Conservation (phyloP, 2,888 invertebrate genomes). For the Noctua pronuba region DNA sequence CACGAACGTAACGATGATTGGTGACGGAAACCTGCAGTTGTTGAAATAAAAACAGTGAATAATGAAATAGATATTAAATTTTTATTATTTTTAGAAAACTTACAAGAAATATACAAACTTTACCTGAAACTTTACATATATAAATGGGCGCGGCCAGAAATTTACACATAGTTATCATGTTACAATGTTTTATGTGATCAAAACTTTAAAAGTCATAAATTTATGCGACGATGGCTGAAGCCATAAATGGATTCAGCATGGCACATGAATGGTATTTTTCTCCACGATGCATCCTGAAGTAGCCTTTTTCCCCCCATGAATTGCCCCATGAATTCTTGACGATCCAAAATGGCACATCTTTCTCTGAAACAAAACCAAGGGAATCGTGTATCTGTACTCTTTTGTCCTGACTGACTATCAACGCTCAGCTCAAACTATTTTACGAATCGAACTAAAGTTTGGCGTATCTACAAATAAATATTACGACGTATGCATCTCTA, state of each 20-base stretch:
- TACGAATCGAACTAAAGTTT: background rate
- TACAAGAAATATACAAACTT: no score
- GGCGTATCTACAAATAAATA: no score
- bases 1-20: no score
- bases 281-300: conserved; percentile 94
- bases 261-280: conserved; percentile 90
- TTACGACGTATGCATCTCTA: no score
- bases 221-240: conserved; percentile 22
- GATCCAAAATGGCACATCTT: conserved; percentile 58
- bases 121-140: no score
- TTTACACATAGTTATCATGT: no score
- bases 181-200: background rate
- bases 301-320: conserved; percentile 93
- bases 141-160: no score
- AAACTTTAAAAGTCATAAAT: background rate
- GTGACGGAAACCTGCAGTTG: no score
- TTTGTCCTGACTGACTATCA: background rate
- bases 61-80: no score
- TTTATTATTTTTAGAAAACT: no score
- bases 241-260: conserved; percentile 25
- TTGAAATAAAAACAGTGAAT: no score
- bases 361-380: conserved; percentile 37
- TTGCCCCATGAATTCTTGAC: conserved; percentile 93
- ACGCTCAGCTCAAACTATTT: background rate
- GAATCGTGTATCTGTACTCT: background rate